Conservation (phyloP, 2,113 vertebrate species). For the Petrocephalus microphthalmus region DNA sequence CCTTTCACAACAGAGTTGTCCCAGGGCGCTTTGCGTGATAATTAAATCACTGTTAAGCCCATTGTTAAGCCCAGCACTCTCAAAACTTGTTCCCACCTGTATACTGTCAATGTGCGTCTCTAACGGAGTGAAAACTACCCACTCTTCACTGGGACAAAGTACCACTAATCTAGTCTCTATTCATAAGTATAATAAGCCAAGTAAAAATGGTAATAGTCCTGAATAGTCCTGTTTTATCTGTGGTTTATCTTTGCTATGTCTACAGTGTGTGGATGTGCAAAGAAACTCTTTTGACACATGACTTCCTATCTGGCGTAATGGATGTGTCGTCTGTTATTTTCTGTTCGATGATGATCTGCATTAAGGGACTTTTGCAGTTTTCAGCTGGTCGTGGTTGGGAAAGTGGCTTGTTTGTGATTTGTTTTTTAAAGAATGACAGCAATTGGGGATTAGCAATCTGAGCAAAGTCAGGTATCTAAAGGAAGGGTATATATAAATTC, state of each 20-base stretch:
- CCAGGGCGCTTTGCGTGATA: not conserved
- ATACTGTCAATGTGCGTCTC: not conserved
- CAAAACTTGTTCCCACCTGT: not conserved
- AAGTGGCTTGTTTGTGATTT: not conserved
- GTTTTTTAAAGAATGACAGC: conserved; percentile 5
- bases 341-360: not conserved
- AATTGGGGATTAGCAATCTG: not conserved
- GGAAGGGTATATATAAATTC: not conserved
- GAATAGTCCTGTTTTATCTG: not conserved
- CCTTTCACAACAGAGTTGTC: no score
- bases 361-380: not conserved
- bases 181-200: not conserved
- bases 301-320: not conserved
- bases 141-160: not conserved
- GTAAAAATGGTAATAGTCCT: not conserved
- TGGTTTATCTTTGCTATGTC: not conserved
- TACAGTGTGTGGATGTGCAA: not conserved
- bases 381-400: not conserved
- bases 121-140: not conserved
- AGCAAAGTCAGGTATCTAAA: not conserved
- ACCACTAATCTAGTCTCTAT: not conserved
- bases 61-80: not conserved
- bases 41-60: not conserved
- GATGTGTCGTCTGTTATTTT: not conserved
- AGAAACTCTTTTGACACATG: not conserved